A percentile compares a stretch with the other conserved stretches of the same genome.
Evolutionary conservation across 2,888 invertebrate genomes (phyloP).

Genomic region (Amphipoea lucens): DNA sequence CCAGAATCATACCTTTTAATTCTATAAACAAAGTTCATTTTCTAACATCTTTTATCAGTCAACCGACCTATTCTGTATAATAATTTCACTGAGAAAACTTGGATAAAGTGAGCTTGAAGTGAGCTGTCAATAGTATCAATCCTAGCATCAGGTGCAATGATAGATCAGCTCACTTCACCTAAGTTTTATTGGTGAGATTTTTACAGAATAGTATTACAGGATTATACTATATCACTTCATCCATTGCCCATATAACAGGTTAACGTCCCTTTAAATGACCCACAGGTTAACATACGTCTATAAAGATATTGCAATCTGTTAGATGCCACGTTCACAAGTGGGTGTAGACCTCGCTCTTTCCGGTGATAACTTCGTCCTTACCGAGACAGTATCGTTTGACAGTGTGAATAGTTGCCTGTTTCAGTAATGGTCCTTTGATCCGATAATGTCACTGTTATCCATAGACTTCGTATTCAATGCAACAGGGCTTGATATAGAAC

Average conservation of each 20-base stretch:
- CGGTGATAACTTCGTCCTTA: constrained; percentile 48
- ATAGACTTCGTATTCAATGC: constrained; percentile 34
- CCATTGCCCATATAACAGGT: constrained; percentile 2
- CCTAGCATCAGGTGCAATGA: neutral
- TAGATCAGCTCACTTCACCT: neutral
- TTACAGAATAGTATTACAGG: neutral
- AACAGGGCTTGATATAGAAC: constrained; percentile 7
- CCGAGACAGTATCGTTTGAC: constrained; percentile 50
- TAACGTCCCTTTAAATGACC: constrained; percentile 14
- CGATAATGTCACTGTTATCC: constrained; percentile 37
- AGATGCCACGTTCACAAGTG: constrained; percentile 37
- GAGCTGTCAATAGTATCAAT: neutral
- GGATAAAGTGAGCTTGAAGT: neutral
- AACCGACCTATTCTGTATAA: neutral
- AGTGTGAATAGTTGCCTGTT: constrained; percentile 43
- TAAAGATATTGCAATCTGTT: constrained; percentile 47
- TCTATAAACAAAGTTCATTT: neutral
- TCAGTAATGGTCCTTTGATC: constrained; percentile 24
- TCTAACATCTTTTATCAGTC: neutral
- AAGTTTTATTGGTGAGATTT: neutral
- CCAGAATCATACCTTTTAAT: neutral
- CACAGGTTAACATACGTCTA: constrained; percentile 29
- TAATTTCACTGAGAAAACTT: neutral
- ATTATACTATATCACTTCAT: neutral
- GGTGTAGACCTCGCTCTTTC: constrained; percentile 41